A percentile compares a stretch with the other conserved stretches of the same genome.
phyloP scores from a whole-genome alignment of 2,113 vertebrate species.

The Melanerpes formicivorus region DNA sequence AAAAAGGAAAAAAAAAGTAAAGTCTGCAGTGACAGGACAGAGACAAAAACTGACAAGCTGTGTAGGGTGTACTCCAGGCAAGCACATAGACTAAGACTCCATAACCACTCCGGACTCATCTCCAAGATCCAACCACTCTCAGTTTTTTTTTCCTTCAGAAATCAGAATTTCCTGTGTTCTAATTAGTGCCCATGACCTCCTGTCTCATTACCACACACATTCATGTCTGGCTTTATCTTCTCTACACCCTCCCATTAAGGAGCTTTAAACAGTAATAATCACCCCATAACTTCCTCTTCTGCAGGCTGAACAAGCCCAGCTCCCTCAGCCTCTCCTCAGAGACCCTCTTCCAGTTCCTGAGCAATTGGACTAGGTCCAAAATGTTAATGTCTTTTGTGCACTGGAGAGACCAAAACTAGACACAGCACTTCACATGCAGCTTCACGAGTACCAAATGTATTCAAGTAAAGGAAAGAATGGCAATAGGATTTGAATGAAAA shows the following conservation, averaged over 20 bases:
- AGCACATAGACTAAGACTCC: not conserved
- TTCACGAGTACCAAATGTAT: not conserved
- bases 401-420: not conserved
- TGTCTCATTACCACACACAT: not conserved
- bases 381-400: not conserved
- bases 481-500: not conserved
- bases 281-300: not conserved
- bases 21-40: not conserved
- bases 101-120: not conserved
- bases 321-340: not conserved
- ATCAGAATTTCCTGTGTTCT: not conserved
- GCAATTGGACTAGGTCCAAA: not conserved
- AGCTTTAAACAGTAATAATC: not conserved
- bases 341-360: not conserved
- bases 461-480: not conserved
- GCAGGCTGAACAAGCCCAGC: not conserved
- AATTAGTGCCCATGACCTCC: rapidly evolving
- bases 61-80: not conserved
- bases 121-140: not conserved
- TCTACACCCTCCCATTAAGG: not conserved
- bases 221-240: not conserved
- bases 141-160: not conserved
- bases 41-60: not conserved
- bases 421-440: not conserved
- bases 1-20: not conserved